Conservation (phyloP, 2,888 invertebrate genomes). For the Ctenicera cuprea region DNA sequence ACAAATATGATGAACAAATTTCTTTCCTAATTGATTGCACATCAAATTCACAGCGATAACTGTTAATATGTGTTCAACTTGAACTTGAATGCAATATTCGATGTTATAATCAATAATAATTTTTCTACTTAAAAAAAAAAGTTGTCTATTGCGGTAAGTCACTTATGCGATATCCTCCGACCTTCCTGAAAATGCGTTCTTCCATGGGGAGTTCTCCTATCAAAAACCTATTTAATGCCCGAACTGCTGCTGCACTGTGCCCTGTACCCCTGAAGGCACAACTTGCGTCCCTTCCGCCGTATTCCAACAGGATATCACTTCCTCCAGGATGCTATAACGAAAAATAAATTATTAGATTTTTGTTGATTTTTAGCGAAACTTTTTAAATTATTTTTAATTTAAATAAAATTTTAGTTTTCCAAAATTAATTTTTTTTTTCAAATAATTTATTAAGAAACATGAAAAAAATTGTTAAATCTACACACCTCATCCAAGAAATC, state of each 20-base stretch:
- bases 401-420: background rate
- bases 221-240: constrained; percentile 81
- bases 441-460: background rate
- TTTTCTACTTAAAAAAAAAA: too few species aligned
- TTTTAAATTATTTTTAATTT: background rate
- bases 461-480: constrained; percentile 20
- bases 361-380: too few species aligned
- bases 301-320: constrained; percentile 86
- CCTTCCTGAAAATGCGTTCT: constrained; percentile 83
- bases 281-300: constrained; percentile 90
- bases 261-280: constrained; percentile 88
- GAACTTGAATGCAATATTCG: too few species aligned
- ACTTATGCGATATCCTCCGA: constrained; percentile 77
- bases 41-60: too few species aligned
- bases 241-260: constrained; percentile 81
- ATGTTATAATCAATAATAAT: too few species aligned
- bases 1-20: too few species aligned
- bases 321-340: constrained; percentile 87
- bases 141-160: constrained; percentile 74
- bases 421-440: background rate
- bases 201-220: constrained; percentile 85
- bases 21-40: too few species aligned
- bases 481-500: constrained; percentile 82
- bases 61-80: too few species aligned
- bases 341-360: background rate